Percentiles rank a stretch among this genome's conserved stretches.
Evolutionary conservation across 2,113 vertebrate species (phyloP).

Genomic region (Colaptes auratus): DNA sequence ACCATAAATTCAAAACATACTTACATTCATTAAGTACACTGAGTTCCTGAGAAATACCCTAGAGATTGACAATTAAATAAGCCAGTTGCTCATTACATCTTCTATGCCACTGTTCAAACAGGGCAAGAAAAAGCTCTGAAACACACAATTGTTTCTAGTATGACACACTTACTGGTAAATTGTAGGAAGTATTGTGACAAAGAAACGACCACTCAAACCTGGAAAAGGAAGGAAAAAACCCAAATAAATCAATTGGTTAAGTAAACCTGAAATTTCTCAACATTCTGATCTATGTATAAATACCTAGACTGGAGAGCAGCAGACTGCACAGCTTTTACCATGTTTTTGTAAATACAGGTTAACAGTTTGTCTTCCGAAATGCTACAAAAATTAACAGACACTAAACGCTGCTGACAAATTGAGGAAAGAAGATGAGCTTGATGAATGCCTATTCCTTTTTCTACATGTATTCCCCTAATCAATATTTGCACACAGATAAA

Average conservation of each 20-base stretch:
- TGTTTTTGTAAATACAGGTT: not conserved
- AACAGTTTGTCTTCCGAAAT: not conserved
- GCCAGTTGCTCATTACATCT: not conserved
- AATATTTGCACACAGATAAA: not conserved
- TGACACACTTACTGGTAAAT: conserved; percentile 83
- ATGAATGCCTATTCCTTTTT: not conserved
- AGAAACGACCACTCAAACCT: conserved; percentile 90
- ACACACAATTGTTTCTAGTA: not conserved
- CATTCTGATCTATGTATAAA: not conserved
- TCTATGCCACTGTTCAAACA: not conserved
- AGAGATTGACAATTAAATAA: not conserved
- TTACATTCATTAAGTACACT: not conserved
- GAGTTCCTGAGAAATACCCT: not conserved
- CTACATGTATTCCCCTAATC: not conserved
- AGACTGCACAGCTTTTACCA: not conserved
- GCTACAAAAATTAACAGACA: not conserved
- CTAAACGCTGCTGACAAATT: not conserved
- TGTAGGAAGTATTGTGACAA: conserved; percentile 86
- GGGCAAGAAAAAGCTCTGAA: not conserved
- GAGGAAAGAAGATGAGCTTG: not conserved
- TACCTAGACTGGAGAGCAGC: not conserved
- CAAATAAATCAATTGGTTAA: not conserved
- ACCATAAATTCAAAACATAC: not conserved
- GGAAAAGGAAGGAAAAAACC: conserved; percentile 24
- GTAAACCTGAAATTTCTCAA: not conserved